phyloP scores from a whole-genome alignment of 2,113 vertebrate genomes.

The Echinops telfairi region DNA sequence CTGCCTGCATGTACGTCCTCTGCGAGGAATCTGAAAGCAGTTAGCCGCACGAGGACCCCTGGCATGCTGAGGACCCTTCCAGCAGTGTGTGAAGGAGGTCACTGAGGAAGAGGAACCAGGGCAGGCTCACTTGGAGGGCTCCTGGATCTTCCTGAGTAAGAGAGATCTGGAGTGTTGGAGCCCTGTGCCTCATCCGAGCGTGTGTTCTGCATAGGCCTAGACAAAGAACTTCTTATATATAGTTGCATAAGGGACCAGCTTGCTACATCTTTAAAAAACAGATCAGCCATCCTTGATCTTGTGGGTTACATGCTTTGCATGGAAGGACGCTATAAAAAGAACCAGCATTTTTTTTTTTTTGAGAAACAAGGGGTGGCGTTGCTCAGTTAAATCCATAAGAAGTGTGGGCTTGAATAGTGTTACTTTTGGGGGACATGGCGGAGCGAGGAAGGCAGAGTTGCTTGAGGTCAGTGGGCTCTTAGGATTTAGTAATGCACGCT shows the following conservation, averaged over 20 bases:
- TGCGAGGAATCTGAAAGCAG: not conserved
- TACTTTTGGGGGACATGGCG: not conserved
- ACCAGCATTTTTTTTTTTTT: not conserved
- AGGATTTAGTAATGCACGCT: slow-evolving; percentile 23
- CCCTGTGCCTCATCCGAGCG: not conserved
- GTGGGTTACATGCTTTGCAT: not conserved
- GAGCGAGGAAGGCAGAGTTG: not conserved
- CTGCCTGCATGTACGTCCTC: not conserved
- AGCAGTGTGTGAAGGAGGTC: not conserved
- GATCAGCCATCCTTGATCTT: slow-evolving; percentile 22
- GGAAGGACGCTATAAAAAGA: slow-evolving; percentile 34
- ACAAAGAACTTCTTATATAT: not conserved
- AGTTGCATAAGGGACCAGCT: slow-evolving; percentile 18
- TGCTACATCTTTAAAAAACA: not conserved
- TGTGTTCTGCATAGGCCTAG: not conserved
- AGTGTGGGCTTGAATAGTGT: slow-evolving; percentile 11
- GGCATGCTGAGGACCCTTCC: not conserved
- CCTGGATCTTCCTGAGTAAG: slow-evolving; percentile 1
- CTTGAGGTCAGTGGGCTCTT: slow-evolving; percentile 37
- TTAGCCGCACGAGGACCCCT: not conserved
- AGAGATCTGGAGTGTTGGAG: not conserved
- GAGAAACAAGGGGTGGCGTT: not conserved
- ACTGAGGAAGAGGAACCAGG: not conserved
- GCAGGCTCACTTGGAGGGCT: not conserved
- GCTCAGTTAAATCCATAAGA: not conserved